These are phyloP conservation scores for Channa argus DNA, from an alignment of 2,113 vertebrate species.

Conservation along the genomic window DNA sequence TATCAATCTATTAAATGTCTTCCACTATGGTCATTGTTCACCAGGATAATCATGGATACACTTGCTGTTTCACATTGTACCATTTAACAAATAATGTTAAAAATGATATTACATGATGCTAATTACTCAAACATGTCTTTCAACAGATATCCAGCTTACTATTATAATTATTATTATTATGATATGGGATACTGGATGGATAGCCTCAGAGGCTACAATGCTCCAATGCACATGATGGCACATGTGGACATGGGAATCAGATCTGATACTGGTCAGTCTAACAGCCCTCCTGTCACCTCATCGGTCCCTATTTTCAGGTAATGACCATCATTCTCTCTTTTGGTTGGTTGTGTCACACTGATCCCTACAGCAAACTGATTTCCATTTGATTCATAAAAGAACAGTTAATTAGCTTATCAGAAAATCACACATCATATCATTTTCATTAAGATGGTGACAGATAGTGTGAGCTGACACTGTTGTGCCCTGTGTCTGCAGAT, in stretches of 20 bases:
- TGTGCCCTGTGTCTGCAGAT: no score
- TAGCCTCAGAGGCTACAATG: rapidly evolving
- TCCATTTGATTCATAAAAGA: no score
- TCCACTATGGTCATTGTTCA: no score
- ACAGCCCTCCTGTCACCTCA: slow-evolving; percentile 56
- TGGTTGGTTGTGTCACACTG: background rate
- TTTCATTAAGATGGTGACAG: no score
- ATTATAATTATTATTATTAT: rapidly evolving
- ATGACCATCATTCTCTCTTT: background rate
- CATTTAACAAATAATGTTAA: background rate
- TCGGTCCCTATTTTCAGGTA: slow-evolving; percentile 65
- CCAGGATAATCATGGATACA: no score
- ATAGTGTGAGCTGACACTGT: no score
- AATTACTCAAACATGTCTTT: background rate
- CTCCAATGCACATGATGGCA: slow-evolving; percentile 26
- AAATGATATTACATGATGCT: background rate
- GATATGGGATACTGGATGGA: background rate
- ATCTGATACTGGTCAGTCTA: slow-evolving; percentile 66
- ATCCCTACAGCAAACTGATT: no score
- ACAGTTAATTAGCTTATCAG: background rate
- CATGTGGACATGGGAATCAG: slow-evolving; percentile 69
- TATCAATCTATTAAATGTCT: no score
- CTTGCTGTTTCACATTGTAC: no score
- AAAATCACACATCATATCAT: no score
- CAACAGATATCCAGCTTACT: background rate